A percentile compares a stretch with the other conserved stretches of the same genome.
phyloP scores from a whole-genome alignment of 2,797 vertebrate genomes.

The Spinibarbus caldwelli region DNA sequence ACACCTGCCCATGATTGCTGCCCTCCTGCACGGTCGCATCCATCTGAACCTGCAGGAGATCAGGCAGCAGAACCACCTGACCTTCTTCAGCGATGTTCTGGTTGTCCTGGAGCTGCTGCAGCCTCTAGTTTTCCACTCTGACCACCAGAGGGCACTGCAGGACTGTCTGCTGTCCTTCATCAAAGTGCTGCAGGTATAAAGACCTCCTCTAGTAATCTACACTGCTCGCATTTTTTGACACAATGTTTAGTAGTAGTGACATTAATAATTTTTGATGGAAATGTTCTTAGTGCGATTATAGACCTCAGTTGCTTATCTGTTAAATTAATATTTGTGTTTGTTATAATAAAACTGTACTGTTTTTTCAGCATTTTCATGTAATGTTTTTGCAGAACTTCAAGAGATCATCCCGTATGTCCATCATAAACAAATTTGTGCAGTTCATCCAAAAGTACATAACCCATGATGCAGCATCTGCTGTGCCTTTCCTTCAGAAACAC shows the following conservation, averaged over 20 bases:
- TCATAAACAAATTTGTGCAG: slow-evolving; percentile 95
- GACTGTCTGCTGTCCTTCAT: slow-evolving; percentile 94
- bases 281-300: background rate
- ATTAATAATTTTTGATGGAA: background rate
- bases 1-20: slow-evolving; percentile 88
- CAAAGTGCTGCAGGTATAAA: slow-evolving; percentile 87
- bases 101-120: slow-evolving; percentile 94
- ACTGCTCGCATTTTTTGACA: background rate
- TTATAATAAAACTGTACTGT: background rate
- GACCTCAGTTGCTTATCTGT: no score
- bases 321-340: no score
- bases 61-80: slow-evolving; percentile 92
- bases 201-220: background rate
- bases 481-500: slow-evolving; percentile 94
- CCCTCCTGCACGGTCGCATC: slow-evolving; percentile 89
- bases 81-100: slow-evolving; percentile 91
- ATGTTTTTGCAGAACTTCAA: slow-evolving; percentile 85
- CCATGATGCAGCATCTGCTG: slow-evolving; percentile 85
- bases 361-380: slow-evolving; percentile 1
- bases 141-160: slow-evolving; percentile 97
- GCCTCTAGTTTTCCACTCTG: slow-evolving; percentile 89
- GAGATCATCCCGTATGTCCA: slow-evolving; percentile 84
- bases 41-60: slow-evolving; percentile 89
- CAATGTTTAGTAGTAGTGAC: background rate
- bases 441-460: slow-evolving; percentile 96